phyloP scores from a whole-genome alignment of 2,888 invertebrate species.

The Chymomyza caudatula region DNA sequence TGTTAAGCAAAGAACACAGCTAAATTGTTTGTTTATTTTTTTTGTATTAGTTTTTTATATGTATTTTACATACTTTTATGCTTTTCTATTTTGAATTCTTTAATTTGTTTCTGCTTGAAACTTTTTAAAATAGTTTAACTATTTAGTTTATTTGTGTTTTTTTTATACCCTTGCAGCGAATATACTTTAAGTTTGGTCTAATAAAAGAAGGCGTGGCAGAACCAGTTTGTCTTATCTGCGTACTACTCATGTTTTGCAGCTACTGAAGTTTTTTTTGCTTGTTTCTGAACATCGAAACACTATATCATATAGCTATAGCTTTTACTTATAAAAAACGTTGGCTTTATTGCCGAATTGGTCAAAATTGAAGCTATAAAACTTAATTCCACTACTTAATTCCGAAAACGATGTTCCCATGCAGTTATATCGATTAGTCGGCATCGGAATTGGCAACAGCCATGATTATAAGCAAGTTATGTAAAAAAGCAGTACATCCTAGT shows the following conservation, averaged over 20 bases:
- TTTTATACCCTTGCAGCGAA: background rate
- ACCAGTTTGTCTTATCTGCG: too few relatives aligned
- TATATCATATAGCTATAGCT: too few relatives aligned
- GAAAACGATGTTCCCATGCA: too few relatives aligned
- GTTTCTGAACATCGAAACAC: too few relatives aligned
- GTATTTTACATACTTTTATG: constrained; percentile 28
- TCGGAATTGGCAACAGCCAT: too few relatives aligned
- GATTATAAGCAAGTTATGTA: too few relatives aligned
- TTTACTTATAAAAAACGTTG: background rate
- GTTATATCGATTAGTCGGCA: too few relatives aligned
- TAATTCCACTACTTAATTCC: too few relatives aligned
- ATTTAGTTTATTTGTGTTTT: background rate
- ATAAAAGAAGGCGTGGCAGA: too few relatives aligned
- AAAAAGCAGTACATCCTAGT: background rate
- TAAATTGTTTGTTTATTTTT: background rate
- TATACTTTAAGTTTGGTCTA: background rate
- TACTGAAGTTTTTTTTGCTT: too few relatives aligned
- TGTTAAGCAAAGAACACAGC: constrained; percentile 12
- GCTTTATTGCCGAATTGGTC: background rate
- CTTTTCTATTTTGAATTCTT: constrained; percentile 25
- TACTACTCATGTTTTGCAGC: too few relatives aligned
- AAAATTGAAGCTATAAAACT: background rate
- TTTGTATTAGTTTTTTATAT: constrained; percentile 16
- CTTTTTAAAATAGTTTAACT: constrained; percentile 16
- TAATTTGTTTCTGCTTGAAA: constrained; percentile 17